Conservation (phyloP, 2,113 vertebrate species). For the Lagopus muta region DNA sequence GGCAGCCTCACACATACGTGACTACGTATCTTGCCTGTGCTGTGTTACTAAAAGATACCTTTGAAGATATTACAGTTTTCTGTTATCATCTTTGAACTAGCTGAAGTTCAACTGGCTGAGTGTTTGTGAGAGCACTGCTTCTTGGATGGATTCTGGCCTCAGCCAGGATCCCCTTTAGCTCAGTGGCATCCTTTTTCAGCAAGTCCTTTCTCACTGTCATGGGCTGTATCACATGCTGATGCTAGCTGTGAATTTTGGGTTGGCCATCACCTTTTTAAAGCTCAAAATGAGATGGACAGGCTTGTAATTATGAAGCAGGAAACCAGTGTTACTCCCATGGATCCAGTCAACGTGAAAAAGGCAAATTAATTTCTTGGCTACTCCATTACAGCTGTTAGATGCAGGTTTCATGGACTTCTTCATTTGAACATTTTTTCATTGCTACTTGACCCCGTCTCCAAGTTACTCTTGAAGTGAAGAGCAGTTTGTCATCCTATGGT, state of each 20-base stretch:
- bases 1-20: not conserved
- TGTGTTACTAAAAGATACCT: not conserved
- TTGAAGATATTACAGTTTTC: not conserved
- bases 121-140: not conserved
- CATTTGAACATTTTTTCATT: not conserved
- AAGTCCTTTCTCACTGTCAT: not conserved
- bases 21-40: not conserved
- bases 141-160: not conserved
- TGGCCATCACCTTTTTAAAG: not conserved
- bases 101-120: not conserved
- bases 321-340: not conserved
- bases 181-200: not conserved
- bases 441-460: not conserved
- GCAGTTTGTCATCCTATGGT: not conserved
- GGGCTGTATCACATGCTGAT: not conserved
- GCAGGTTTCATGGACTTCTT: not conserved
- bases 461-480: not conserved
- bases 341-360: not conserved
- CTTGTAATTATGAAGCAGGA: not conserved
- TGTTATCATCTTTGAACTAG: not conserved
- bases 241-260: not conserved
- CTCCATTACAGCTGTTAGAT: not conserved
- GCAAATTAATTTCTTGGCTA: not conserved
- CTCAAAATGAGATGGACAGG: fast-evolving
- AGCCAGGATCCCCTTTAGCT: not conserved